These are phyloP conservation scores for Bombus impatiens DNA, from an alignment of 1,140 invertebrate genomes.

Conservation along the genomic window DNA sequence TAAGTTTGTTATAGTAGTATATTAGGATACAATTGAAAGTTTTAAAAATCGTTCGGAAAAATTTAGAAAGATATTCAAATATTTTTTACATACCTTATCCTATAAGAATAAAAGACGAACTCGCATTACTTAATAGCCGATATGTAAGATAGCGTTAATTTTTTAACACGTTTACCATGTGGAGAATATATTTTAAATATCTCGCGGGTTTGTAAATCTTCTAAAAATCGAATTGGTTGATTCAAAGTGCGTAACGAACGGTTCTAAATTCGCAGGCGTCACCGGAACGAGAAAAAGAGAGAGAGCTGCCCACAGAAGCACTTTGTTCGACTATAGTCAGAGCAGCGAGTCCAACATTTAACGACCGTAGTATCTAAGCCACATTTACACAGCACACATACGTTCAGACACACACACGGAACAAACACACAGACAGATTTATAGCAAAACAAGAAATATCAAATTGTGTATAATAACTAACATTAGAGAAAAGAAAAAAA, in stretches of 20 bases:
- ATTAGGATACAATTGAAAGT: not conserved
- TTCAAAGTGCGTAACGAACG: slow-evolving; percentile 24
- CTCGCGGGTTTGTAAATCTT: slow-evolving; percentile 37
- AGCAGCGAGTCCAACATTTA: slow-evolving; percentile 42
- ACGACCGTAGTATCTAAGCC: slow-evolving; percentile 54
- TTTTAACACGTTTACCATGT: slow-evolving; percentile 28
- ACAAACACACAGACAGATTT: slow-evolving; percentile 25
- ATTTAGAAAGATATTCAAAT: not conserved
- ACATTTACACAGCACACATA: not conserved
- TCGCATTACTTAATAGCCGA: not conserved
- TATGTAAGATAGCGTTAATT: not conserved
- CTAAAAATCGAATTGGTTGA: slow-evolving; percentile 22
- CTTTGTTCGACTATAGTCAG: slow-evolving; percentile 50
- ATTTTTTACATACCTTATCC: slow-evolving; percentile 12
- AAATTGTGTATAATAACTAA: slow-evolving; percentile 64
- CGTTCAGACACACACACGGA: not conserved
- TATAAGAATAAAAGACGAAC: slow-evolving; percentile 16
- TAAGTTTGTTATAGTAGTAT: not conserved
- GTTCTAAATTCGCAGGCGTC: slow-evolving; percentile 41
- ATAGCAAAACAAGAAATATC: slow-evolving; percentile 60
- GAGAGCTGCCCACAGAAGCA: slow-evolving; percentile 39
- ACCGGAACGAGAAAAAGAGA: slow-evolving; percentile 24
- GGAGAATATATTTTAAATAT: slow-evolving; percentile 4
- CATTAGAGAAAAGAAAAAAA: slow-evolving; percentile 21
- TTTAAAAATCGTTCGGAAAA: not conserved